A percentile compares a stretch with the other conserved stretches of the same genome.
These are phyloP conservation scores for Patella depressa DNA, from an alignment of 2,888 invertebrate species.

Conservation along the genomic window DNA sequence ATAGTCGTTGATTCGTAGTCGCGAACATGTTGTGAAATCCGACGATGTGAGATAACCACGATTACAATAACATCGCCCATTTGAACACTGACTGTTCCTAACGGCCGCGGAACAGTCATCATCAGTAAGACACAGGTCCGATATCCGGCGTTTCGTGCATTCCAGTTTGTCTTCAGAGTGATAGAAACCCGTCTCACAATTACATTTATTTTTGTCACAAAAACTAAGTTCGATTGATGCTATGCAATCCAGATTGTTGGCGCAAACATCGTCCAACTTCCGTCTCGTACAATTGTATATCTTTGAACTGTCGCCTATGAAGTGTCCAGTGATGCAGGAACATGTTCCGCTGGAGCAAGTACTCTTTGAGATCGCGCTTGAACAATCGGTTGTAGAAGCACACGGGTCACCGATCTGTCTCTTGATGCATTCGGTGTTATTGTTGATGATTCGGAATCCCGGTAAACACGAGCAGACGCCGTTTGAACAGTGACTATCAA, in stretches of 20 bases:
- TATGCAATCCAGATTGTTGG: slow-evolving; percentile 16
- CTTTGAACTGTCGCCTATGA: background rate
- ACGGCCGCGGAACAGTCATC: slow-evolving; percentile 26
- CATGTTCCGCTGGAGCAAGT: background rate
- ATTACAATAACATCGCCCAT: background rate
- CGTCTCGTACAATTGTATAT: slow-evolving; percentile 9
- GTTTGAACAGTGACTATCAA: slow-evolving; percentile 6
- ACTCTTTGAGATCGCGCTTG: background rate
- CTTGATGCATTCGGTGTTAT: slow-evolving; percentile 11
- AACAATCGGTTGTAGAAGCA: background rate
- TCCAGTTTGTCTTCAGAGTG: background rate
- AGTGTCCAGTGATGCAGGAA: background rate
- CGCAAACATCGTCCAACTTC: slow-evolving; percentile 23
- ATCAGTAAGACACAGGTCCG: slow-evolving; percentile 15
- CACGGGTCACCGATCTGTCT: background rate
- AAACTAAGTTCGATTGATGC: background rate
- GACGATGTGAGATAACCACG: background rate
- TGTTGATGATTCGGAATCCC: slow-evolving; percentile 3
- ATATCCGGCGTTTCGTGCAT: slow-evolving; percentile 14
- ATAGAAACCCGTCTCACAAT: slow-evolving; percentile 21
- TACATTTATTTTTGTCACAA: slow-evolving; percentile 11
- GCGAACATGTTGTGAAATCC: background rate
- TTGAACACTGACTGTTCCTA: slow-evolving; percentile 15
- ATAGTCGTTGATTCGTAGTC: background rate
- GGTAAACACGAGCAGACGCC: slow-evolving; percentile 9